Percentiles rank a stretch among this genome's conserved stretches.
phyloP scores from a whole-genome alignment of 2,113 vertebrate genomes.

The Scomber japonicus region DNA sequence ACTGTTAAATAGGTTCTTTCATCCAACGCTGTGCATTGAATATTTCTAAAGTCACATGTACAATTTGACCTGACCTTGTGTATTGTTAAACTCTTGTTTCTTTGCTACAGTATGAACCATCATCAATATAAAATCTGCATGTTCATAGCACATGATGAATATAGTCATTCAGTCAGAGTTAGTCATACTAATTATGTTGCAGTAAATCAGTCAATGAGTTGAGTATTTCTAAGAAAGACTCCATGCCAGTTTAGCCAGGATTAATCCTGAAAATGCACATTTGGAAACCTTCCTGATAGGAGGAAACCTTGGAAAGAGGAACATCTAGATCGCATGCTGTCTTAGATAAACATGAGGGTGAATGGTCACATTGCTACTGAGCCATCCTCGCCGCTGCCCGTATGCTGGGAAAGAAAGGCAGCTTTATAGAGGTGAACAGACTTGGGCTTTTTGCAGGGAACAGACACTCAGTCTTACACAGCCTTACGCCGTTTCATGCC shows the following conservation, averaged over 20 bases:
- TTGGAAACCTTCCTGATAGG: slow-evolving; percentile 53
- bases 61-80: background rate
- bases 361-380: slow-evolving; percentile 69
- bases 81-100: background rate
- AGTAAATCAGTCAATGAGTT: slow-evolving; percentile 6
- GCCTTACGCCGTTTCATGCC: slow-evolving; percentile 50
- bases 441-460: slow-evolving; percentile 77
- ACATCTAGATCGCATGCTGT: slow-evolving; percentile 63
- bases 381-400: slow-evolving; percentile 59
- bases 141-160: background rate
- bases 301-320: slow-evolving; percentile 59
- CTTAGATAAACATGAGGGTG: slow-evolving; percentile 77
- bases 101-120: background rate
- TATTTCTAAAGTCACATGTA: slow-evolving; percentile 1
- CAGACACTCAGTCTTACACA: slow-evolving; percentile 71
- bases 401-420: slow-evolving; percentile 72
- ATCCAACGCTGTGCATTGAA: slow-evolving; percentile 9
- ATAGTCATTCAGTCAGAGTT: background rate
- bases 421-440: slow-evolving; percentile 82
- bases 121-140: background rate
- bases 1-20: slow-evolving; percentile 20
- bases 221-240: slow-evolving; percentile 7
- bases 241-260: slow-evolving; percentile 9
- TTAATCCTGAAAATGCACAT: slow-evolving; percentile 42
- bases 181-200: background rate